These are phyloP conservation scores for Trachelus iudaicus DNA, from an alignment of 2,888 invertebrate species.

Conservation along the genomic window DNA sequence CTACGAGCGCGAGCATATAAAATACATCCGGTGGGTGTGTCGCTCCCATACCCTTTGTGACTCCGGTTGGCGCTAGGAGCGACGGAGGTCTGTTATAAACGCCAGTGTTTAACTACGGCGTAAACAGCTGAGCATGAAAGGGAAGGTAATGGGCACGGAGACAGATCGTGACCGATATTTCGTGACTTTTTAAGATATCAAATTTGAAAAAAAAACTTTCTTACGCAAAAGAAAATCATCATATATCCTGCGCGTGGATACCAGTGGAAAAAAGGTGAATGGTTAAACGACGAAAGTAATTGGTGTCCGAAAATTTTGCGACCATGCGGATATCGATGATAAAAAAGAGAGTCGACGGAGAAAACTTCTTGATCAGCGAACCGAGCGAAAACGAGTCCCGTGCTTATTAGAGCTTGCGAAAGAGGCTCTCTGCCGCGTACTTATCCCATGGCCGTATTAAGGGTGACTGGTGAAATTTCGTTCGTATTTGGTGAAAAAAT, in stretches of 20 bases:
- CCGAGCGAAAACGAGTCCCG: background rate
- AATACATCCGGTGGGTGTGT: slow-evolving; percentile 64
- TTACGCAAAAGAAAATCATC: too few species aligned
- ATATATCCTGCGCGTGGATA: too few species aligned
- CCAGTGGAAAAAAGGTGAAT: too few species aligned
- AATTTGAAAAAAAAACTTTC: background rate
- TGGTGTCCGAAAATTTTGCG: background rate
- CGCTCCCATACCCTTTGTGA: slow-evolving; percentile 61
- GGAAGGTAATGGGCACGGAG: slow-evolving; percentile 36
- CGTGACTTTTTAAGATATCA: slow-evolving; percentile 12
- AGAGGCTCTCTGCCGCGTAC: background rate
- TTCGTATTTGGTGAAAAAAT: background rate
- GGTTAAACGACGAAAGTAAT: background rate
- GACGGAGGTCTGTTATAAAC: slow-evolving; percentile 52
- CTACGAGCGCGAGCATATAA: slow-evolving; percentile 50
- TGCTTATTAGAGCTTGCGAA: slow-evolving; percentile 1
- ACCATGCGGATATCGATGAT: background rate
- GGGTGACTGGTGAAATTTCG: background rate
- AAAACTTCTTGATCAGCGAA: background rate
- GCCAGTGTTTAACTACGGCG: slow-evolving; percentile 43
- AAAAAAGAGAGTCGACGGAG: background rate
- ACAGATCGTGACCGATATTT: slow-evolving; percentile 23
- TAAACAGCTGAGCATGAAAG: slow-evolving; percentile 41
- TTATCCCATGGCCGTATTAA: background rate
- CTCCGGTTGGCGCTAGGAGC: slow-evolving; percentile 52